These are phyloP conservation scores for Patiria pectinifera DNA, from an alignment of 53 echinoderm and acorn worm genomes.

Conservation along the genomic window DNA sequence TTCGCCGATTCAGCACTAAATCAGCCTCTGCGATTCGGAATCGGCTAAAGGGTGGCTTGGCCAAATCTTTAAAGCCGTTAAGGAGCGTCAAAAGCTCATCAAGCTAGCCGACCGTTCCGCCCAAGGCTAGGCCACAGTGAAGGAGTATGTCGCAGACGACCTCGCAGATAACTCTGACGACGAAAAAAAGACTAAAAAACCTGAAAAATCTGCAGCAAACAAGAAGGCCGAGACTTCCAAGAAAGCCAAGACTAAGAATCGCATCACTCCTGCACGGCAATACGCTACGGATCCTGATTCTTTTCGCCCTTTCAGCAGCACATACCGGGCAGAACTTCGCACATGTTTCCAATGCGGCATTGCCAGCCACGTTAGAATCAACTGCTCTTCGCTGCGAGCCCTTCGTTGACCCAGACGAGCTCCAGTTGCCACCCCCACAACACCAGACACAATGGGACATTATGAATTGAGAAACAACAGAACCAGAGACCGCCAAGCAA, in stretches of 20 bases:
- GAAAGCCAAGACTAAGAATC: not conserved
- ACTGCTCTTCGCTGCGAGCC: constrained; percentile 1
- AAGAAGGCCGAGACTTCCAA: constrained; percentile 53
- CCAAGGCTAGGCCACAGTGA: constrained; percentile 30
- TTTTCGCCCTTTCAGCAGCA: constrained; percentile 47
- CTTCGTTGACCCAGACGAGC: not conserved
- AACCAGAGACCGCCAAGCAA: not conserved
- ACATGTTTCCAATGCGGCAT: constrained; percentile 60
- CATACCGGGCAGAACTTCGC: not conserved
- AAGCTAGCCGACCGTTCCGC: constrained; percentile 4
- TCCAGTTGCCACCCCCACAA: not conserved
- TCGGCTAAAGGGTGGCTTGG: not conserved
- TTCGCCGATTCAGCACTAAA: not conserved
- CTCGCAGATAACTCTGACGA: constrained; percentile 14
- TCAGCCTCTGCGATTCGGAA: not conserved
- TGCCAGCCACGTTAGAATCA: constrained; percentile 42
- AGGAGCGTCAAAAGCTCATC: constrained; percentile 5
- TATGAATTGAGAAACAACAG: not conserved
- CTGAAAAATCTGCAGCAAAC: constrained; percentile 35
- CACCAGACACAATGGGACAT: not conserved
- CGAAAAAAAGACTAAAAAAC: constrained; percentile 11
- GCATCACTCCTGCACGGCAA: not conserved
- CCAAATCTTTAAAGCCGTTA: not conserved
- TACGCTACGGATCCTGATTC: not conserved
- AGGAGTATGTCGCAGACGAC: constrained; percentile 7